phyloP scores from a whole-genome alignment of 2,888 invertebrate genomes.

The Agonopterix alstromeriana region DNA sequence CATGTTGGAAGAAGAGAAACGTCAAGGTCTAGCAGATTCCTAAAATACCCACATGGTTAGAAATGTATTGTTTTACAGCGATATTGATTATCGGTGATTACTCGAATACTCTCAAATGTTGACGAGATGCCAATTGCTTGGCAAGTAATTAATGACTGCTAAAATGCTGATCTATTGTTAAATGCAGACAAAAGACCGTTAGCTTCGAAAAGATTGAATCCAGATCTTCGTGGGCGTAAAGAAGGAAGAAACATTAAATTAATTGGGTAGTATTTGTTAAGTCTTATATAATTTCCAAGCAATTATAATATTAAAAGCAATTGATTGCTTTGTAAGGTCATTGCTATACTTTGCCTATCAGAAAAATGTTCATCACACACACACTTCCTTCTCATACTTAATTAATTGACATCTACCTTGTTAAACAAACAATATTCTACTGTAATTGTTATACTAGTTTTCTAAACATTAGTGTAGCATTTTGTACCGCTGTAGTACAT shows the following conservation, averaged over 20 bases:
- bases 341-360: background rate
- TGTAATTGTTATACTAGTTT: slow-evolving; percentile 1
- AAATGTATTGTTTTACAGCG: too few species aligned
- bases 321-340: background rate
- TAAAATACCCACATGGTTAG: slow-evolving; percentile 39
- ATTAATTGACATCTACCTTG: too few species aligned
- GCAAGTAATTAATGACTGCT: too few species aligned
- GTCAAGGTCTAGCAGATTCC: slow-evolving; percentile 84
- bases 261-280: background rate
- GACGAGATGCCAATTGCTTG: too few species aligned
- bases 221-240: too few species aligned
- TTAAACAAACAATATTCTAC: too few species aligned
- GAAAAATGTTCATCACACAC: background rate
- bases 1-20: slow-evolving; percentile 95
- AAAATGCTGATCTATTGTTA: too few species aligned
- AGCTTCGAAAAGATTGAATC: too few species aligned
- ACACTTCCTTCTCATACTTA: too few species aligned
- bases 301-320: too few species aligned
- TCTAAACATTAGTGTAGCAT: slow-evolving; percentile 28
- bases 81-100: slow-evolving; percentile 5
- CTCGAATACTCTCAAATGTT: background rate
- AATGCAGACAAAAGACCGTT: too few species aligned
- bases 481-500: slow-evolving; percentile 45
- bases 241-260: too few species aligned
- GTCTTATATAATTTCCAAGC: background rate